Conservation (phyloP, 2,888 invertebrate species). For the Philopedon plagiatum region DNA sequence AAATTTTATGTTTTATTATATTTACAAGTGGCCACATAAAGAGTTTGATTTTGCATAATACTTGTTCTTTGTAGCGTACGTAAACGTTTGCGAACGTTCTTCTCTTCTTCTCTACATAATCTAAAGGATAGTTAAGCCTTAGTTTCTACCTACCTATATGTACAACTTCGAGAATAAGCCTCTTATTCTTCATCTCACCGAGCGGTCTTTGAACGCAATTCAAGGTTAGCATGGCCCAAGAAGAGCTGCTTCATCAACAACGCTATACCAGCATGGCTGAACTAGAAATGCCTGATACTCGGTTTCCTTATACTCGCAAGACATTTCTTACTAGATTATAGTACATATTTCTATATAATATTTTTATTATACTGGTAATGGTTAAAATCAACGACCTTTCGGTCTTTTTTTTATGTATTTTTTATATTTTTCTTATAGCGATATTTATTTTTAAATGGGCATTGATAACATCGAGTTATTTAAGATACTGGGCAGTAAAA, state of each 20-base stretch:
- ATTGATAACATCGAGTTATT: too few species aligned
- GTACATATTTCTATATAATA: slow-evolving; percentile 1
- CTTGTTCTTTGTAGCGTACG: too few species aligned
- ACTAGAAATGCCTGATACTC: slow-evolving; percentile 38
- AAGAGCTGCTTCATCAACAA: slow-evolving; percentile 30
- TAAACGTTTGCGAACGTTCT: too few species aligned
- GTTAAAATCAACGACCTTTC: background rate
- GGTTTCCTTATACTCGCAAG: slow-evolving; percentile 1
- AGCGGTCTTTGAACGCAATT: slow-evolving; percentile 53
- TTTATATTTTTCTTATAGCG: too few species aligned
- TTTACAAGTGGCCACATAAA: too few species aligned
- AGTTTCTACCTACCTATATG: too few species aligned
- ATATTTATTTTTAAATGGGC: too few species aligned
- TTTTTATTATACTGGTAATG: background rate
- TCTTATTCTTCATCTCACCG: slow-evolving; percentile 36
- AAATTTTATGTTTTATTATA: too few species aligned
- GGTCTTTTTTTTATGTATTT: background rate
- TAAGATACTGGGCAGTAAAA: too few species aligned
- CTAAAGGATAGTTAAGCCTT: too few species aligned
- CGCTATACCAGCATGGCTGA: slow-evolving; percentile 32
- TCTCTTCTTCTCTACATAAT: too few species aligned
- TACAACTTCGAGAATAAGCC: slow-evolving; percentile 23
- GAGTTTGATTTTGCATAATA: too few species aligned
- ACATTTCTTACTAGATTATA: slow-evolving; percentile 13
- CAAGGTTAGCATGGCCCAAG: slow-evolving; percentile 47